These are phyloP conservation scores for Coranthus polyacanthus DNA, from an alignment of 2,797 vertebrate species.

Conservation along the genomic window DNA sequence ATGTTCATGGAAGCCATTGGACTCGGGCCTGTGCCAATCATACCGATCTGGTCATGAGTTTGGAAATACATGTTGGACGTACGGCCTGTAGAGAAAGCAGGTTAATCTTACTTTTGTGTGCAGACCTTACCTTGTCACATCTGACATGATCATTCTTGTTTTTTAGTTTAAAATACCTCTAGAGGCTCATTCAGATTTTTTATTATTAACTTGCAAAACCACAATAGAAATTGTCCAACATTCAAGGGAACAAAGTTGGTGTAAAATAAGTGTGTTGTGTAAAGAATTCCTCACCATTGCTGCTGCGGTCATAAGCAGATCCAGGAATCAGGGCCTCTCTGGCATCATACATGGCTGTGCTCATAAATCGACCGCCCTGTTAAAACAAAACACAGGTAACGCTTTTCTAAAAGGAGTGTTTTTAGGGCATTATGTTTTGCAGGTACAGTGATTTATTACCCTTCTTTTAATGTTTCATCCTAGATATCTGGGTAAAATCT, in stretches of 20 bases:
- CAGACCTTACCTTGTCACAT: not conserved
- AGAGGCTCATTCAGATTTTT: not conserved
- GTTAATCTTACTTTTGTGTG: not conserved
- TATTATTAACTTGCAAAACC: not conserved
- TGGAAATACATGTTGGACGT: conserved; percentile 98
- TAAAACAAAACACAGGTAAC: conserved; percentile 17
- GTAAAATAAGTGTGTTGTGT: not conserved
- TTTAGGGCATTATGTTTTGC: conserved; percentile 7
- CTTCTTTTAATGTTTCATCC: not conserved
- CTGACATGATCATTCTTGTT: not conserved
- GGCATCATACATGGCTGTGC: conserved; percentile 97
- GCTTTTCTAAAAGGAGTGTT: conserved; percentile 1
- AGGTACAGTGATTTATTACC: conserved; percentile 17
- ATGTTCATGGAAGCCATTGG: conserved; percentile 95
- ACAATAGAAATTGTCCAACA: too few relatives aligned
- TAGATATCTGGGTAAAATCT: too few relatives aligned
- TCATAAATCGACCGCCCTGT: conserved; percentile 97
- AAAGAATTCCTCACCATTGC: conserved; percentile 85
- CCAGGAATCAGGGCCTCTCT: conserved; percentile 96
- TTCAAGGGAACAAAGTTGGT: too few relatives aligned
- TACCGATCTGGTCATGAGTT: conserved; percentile 96
- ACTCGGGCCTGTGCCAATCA: conserved; percentile 93
- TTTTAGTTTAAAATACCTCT: not conserved
- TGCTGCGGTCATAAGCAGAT: conserved; percentile 95
- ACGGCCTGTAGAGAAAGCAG: conserved; percentile 82